Percentiles rank a stretch among this genome's conserved stretches.
Conservation (phyloP, 2,797 vertebrate genomes). For the Chelon labrosus region DNA sequence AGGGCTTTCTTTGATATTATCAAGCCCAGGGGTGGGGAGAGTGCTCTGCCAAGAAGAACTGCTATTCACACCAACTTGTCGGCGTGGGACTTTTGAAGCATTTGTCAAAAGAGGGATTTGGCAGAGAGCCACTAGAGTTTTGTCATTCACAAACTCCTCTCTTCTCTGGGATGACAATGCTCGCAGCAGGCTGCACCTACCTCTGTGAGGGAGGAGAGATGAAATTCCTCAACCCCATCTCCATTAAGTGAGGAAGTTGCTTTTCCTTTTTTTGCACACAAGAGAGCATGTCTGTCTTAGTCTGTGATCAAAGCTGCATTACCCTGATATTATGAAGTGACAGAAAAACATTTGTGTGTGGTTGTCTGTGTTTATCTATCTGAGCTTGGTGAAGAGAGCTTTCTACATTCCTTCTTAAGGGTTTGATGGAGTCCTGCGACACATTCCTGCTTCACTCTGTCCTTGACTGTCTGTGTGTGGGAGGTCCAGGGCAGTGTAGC, state of each 20-base stretch:
- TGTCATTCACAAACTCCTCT: constrained; percentile 79
- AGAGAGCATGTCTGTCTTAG: constrained; percentile 14
- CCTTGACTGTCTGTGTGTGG: constrained; percentile 72
- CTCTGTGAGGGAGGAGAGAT: constrained; percentile 30
- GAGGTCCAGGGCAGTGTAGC: constrained; percentile 50
- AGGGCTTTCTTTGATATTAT: constrained; percentile 79
- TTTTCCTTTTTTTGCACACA: constrained; percentile 9
- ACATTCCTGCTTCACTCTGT: constrained; percentile 70
- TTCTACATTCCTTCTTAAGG: constrained; percentile 67
- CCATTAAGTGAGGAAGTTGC: constrained; percentile 42
- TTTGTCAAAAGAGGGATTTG: constrained; percentile 82
- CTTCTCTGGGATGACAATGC: constrained; percentile 63
- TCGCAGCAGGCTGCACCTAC: constrained; percentile 58
- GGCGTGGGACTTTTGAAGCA: constrained; percentile 79
- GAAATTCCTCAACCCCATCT: constrained; percentile 47
- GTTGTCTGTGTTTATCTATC: constrained; percentile 35
- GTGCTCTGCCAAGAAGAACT: constrained; percentile 64
- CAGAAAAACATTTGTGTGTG: constrained; percentile 1
- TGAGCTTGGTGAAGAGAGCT: constrained; percentile 34
- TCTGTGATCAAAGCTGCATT: constrained; percentile 28
- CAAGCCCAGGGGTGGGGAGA: constrained; percentile 61
- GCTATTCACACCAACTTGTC: constrained; percentile 81
- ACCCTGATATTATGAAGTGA: constrained; percentile 22
- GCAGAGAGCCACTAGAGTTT: constrained; percentile 74
- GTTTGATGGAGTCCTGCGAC: constrained; percentile 74